Evolutionary conservation across 2,888 invertebrate species (phyloP).

Genomic region (Caenorhabditis afra): DNA sequence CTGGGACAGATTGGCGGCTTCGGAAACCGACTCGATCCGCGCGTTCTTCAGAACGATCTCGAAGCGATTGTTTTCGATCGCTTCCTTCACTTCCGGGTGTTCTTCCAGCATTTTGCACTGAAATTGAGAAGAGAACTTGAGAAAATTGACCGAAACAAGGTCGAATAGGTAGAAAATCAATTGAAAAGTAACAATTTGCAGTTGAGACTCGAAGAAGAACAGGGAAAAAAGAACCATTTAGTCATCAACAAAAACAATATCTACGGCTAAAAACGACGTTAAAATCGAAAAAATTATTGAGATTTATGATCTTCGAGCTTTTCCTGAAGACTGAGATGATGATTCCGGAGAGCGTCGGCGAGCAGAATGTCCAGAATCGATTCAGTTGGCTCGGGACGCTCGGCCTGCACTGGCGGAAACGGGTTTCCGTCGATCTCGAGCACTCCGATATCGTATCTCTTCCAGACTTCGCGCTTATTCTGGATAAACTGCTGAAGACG

Average conservation of each 20-base stretch:
- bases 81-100: slow-evolving; percentile 48
- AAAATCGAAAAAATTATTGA: slow-evolving; percentile 10
- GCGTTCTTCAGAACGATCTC: slow-evolving; percentile 60
- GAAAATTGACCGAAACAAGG: slow-evolving; percentile 6
- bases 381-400: slow-evolving; percentile 20
- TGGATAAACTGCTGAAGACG: slow-evolving; percentile 68
- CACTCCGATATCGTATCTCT: slow-evolving; percentile 71
- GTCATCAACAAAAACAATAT: slow-evolving; percentile 30
- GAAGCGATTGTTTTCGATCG: slow-evolving; percentile 54
- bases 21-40: slow-evolving; percentile 28
- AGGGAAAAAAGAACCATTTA: background rate
- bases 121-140: background rate
- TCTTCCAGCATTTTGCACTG: slow-evolving; percentile 30
- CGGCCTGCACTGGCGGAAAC: slow-evolving; percentile 62
- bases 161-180: background rate
- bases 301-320: slow-evolving; percentile 7
- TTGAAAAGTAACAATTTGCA: background rate
- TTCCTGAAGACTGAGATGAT: slow-evolving; percentile 24
- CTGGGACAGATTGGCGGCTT: slow-evolving; percentile 34
- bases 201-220: background rate
- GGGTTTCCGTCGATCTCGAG: slow-evolving; percentile 76
- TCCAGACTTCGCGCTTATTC: slow-evolving; percentile 69
- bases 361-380: slow-evolving; percentile 57
- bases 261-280: slow-evolving; percentile 23
- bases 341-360: slow-evolving; percentile 54